Conservation (phyloP, 1,140 invertebrate genomes). For the Holcopasites calliopsidis region DNA sequence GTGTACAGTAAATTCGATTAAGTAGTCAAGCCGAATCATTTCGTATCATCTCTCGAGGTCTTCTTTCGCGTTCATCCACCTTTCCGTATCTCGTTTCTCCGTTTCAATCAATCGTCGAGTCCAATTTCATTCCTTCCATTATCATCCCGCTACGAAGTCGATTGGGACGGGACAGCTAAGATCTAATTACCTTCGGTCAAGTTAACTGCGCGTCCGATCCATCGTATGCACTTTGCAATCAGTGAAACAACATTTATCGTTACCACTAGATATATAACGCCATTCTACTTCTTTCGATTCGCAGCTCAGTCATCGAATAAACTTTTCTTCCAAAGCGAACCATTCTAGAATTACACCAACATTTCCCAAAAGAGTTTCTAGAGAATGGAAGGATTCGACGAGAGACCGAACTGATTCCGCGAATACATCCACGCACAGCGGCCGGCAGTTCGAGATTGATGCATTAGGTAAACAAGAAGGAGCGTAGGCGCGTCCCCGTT, state of each 20-base stretch:
- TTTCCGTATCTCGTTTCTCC: slow-evolving; percentile 47
- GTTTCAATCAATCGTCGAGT: slow-evolving; percentile 58
- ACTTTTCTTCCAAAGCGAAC: too few species aligned
- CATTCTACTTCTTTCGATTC: neutral
- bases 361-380: too few species aligned
- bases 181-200: slow-evolving; percentile 54
- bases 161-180: slow-evolving; percentile 44
- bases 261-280: neutral
- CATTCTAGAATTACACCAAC: too few species aligned
- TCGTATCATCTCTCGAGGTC: slow-evolving; percentile 55
- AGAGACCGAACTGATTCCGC: slow-evolving; percentile 14
- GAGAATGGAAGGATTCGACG: neutral
- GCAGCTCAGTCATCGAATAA: neutral
- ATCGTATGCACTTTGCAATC: neutral
- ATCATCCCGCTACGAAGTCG: slow-evolving; percentile 56
- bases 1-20: too few species aligned
- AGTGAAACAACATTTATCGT: neutral
- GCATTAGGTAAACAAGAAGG: slow-evolving; percentile 70
- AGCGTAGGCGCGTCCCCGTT: slow-evolving; percentile 66
- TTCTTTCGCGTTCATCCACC: slow-evolving; percentile 54
- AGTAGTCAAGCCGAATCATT: slow-evolving; percentile 63
- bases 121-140: slow-evolving; percentile 60
- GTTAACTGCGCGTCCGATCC: slow-evolving; percentile 26
- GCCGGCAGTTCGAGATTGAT: slow-evolving; percentile 65
- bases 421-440: slow-evolving; percentile 51